phyloP scores from a whole-genome alignment of 2,797 vertebrate genomes.

The Mionectes olivaceus region DNA sequence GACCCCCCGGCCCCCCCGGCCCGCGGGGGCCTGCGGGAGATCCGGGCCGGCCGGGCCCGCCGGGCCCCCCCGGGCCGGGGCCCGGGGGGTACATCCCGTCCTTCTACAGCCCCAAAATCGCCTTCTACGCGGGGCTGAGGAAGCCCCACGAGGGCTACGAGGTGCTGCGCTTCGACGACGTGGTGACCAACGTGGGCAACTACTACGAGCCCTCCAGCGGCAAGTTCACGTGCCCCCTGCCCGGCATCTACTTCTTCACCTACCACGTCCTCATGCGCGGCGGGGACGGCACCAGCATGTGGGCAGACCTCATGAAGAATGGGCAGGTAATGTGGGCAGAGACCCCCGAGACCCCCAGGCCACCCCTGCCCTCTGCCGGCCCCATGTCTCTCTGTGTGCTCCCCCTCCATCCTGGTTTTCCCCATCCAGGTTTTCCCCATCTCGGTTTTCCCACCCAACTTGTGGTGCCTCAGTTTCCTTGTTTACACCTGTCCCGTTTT shows the following conservation, averaged over 20 bases:
- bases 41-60: constrained; percentile 83
- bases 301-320: constrained; percentile 96
- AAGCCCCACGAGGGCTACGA: constrained; percentile 90
- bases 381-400: neutral
- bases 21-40: constrained; percentile 84
- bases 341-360: neutral
- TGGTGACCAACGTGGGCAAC: constrained; percentile 94
- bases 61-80: constrained; percentile 83
- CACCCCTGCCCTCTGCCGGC: neutral
- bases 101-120: constrained; percentile 89
- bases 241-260: constrained; percentile 97
- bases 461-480: too few species aligned
- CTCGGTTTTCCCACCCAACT: neutral
- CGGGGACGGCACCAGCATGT: constrained; percentile 98
- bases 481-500: too few species aligned
- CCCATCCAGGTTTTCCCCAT: neutral
- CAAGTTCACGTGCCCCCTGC: constrained; percentile 93
- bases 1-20: constrained; percentile 77
- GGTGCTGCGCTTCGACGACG: constrained; percentile 91
- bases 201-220: constrained; percentile 92
- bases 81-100: constrained; percentile 85
- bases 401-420: neutral
- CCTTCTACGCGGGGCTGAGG: constrained; percentile 90
- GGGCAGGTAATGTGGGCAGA: constrained; percentile 83
- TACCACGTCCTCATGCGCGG: constrained; percentile 99